A percentile compares a stretch with the other conserved stretches of the same genome.
These are phyloP conservation scores for Neomonachus schauinslandi DNA, from an alignment of 2,113 vertebrate genomes.

Conservation along the genomic window DNA sequence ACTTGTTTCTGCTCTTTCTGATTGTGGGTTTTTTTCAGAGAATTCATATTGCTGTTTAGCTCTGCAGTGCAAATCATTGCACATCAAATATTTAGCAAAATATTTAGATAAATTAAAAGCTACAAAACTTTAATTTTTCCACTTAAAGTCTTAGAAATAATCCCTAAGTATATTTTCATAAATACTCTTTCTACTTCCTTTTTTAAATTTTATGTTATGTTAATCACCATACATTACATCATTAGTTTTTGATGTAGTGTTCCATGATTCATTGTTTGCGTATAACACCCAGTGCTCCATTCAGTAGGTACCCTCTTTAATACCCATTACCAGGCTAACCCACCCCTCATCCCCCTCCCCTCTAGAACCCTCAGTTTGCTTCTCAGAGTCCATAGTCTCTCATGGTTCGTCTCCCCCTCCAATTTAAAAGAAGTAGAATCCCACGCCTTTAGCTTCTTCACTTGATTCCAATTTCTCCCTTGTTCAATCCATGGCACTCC, in stretches of 20 bases:
- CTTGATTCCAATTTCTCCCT: not conserved
- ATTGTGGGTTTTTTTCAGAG: not conserved
- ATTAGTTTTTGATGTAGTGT: too few species aligned
- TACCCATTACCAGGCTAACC: too few species aligned
- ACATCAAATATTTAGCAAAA: constrained; percentile 43
- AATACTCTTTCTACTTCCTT: not conserved
- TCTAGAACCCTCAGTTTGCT: too few species aligned
- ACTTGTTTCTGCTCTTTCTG: constrained; percentile 43
- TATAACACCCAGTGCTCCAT: too few species aligned
- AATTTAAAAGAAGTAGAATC: not conserved
- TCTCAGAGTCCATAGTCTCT: too few species aligned
- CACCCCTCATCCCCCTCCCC: too few species aligned
- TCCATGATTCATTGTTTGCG: too few species aligned
- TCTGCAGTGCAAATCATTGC: not conserved
- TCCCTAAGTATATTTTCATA: not conserved
- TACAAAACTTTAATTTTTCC: not conserved
- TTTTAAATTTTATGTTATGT: not conserved
- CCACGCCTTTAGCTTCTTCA: not conserved
- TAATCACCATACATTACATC: too few species aligned
- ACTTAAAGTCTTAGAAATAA: not conserved
- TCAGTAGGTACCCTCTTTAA: too few species aligned
- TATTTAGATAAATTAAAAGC: not conserved
- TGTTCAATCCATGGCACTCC: not conserved
- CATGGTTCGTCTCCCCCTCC: too few species aligned
- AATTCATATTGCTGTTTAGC: not conserved